phyloP scores from a whole-genome alignment of 2,113 vertebrate genomes.

The Phoxinus phoxinus region DNA sequence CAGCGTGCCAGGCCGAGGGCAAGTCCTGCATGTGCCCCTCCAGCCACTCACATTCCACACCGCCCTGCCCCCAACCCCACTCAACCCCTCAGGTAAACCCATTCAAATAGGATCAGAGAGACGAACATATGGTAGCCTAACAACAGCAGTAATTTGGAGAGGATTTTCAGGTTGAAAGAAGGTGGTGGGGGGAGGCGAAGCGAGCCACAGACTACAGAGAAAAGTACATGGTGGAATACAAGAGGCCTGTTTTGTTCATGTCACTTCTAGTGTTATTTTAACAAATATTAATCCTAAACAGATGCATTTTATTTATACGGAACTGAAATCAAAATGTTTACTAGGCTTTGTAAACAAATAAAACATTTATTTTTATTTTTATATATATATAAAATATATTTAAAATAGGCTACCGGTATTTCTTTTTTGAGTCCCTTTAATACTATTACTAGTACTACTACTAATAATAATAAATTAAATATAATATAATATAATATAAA shows the following conservation, averaged over 20 bases:
- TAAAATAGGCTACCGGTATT: background rate
- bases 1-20: background rate
- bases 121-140: conserved; percentile 70
- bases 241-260: background rate
- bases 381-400: background rate
- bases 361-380: too few relatives aligned
- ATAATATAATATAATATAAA: background rate
- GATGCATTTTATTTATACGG: background rate
- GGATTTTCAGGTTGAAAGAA: conserved; percentile 50
- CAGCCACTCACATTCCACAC: conserved; percentile 19
- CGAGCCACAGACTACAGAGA: background rate
- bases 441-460: background rate
- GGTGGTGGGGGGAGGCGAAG: background rate
- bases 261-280: background rate
- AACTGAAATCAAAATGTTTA: background rate
- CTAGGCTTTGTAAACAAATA: background rate
- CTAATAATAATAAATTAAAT: background rate
- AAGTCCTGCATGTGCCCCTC: conserved; percentile 48
- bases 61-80: conserved; percentile 21
- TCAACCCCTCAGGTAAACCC: conserved; percentile 65
- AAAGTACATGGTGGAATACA: background rate
- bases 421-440: background rate
- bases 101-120: conserved; percentile 72
- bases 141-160: conserved; percentile 34
- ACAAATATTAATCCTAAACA: background rate